A percentile compares a stretch with the other conserved stretches of the same genome.
These are phyloP conservation scores for Platycercus adscitus DNA, from an alignment of 2,113 vertebrate genomes.

Conservation along the genomic window DNA sequence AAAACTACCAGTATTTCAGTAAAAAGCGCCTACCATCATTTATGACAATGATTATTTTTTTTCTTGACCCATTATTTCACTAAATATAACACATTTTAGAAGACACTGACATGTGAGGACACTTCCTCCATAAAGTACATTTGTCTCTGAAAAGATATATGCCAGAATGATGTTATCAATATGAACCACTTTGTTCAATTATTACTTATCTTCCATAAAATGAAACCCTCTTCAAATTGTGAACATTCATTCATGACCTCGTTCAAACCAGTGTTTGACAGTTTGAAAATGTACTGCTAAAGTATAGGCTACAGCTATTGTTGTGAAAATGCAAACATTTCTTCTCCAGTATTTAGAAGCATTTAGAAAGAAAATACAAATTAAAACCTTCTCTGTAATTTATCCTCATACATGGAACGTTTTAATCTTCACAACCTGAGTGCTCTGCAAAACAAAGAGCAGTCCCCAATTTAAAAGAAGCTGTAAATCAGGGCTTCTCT, in stretches of 20 bases:
- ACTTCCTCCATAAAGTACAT: neutral
- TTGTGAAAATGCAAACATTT: neutral
- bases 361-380: neutral
- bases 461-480: neutral
- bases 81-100: constrained; percentile 35
- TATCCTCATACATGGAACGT: neutral
- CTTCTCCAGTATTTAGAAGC: neutral
- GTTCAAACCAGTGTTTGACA: neutral
- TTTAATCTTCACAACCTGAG: neutral
- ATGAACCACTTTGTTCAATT: neutral
- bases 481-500: neutral
- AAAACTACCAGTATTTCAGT: constrained; percentile 66
- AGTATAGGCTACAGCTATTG: neutral
- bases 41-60: constrained; percentile 17
- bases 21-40: constrained; percentile 41
- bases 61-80: constrained; percentile 37
- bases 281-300: neutral
- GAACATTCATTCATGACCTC: neutral
- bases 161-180: neutral
- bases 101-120: constrained; percentile 18
- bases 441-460: neutral
- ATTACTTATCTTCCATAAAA: neutral
- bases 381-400: neutral
- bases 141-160: neutral
- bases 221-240: neutral